phyloP scores from a whole-genome alignment of 2,113 vertebrate species.

The Cinclus cinclus region DNA sequence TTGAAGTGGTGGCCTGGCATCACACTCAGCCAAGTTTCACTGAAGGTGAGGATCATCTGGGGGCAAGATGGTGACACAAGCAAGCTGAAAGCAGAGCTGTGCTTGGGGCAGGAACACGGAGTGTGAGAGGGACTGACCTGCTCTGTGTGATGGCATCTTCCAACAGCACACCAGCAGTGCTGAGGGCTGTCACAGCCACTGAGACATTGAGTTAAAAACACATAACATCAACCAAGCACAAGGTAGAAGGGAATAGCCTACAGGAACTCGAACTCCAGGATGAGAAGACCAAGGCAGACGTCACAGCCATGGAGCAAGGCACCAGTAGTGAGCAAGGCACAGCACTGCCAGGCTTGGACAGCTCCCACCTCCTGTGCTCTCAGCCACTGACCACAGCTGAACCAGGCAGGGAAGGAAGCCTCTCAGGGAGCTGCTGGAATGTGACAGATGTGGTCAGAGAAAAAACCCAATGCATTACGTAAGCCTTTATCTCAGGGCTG shows the following conservation, averaged over 20 bases:
- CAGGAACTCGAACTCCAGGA: not conserved
- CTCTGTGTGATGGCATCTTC: not conserved
- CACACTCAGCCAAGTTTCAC: not conserved
- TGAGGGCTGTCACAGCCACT: not conserved
- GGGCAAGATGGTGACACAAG: not conserved
- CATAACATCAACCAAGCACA: not conserved
- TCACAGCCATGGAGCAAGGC: not conserved
- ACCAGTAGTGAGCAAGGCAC: not conserved
- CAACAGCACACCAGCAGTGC: rapidly evolving
- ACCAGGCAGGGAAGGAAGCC: not conserved
- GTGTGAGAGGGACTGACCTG: not conserved
- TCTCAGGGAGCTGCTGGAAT: not conserved
- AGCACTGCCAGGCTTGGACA: not conserved
- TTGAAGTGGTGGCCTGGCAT: not conserved
- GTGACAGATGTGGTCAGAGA: not conserved
- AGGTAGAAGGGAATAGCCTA: not conserved
- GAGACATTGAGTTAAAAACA: not conserved
- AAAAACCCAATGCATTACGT: not conserved
- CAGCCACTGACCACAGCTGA: not conserved
- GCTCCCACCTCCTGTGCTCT: not conserved
- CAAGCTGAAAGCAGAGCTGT: not conserved
- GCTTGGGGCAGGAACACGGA: rapidly evolving
- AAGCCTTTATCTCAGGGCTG: not conserved
- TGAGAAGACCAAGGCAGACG: not conserved
- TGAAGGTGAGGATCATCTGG: not conserved